phyloP scores from a whole-genome alignment of 1,140 invertebrate species.

The Apocrypta bakeri region DNA sequence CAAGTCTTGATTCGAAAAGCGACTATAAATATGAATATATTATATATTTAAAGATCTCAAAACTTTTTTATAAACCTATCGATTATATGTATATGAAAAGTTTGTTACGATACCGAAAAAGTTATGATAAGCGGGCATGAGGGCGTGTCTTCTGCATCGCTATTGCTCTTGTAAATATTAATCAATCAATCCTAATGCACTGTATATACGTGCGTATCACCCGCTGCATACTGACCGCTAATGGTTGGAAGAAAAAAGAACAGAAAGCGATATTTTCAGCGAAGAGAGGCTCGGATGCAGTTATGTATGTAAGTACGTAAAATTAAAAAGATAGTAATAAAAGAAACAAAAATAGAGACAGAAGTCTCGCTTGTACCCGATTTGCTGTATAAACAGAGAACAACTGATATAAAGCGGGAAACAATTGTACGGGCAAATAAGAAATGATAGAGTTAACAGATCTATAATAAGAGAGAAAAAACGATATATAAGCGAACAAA shows the following conservation, averaged over 20 bases:
- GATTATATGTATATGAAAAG: neutral
- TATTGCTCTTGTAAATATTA: constrained; percentile 27
- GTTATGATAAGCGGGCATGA: neutral
- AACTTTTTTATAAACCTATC: neutral
- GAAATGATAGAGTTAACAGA: constrained; percentile 38
- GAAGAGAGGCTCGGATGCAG: constrained; percentile 31
- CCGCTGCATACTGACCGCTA: neutral
- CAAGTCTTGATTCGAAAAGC: neutral
- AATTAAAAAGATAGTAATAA: no score
- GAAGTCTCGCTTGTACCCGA: no score
- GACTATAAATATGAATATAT: no score
- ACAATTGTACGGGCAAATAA: no score
- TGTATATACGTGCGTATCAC: constrained; percentile 23
- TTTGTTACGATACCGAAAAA: neutral
- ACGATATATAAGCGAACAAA: constrained; percentile 5
- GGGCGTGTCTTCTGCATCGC: neutral
- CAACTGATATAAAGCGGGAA: neutral
- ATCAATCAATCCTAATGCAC: constrained; percentile 37
- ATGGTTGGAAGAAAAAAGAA: neutral
- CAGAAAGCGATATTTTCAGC: constrained; percentile 26
- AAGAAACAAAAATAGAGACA: neutral
- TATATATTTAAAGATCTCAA: neutral
- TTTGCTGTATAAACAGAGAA: neutral
- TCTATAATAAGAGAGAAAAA: constrained; percentile 15
- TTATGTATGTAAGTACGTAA: neutral